Evolutionary conservation across 1,140 invertebrate species (phyloP).

Genomic region (Drosophila littoralis): DNA sequence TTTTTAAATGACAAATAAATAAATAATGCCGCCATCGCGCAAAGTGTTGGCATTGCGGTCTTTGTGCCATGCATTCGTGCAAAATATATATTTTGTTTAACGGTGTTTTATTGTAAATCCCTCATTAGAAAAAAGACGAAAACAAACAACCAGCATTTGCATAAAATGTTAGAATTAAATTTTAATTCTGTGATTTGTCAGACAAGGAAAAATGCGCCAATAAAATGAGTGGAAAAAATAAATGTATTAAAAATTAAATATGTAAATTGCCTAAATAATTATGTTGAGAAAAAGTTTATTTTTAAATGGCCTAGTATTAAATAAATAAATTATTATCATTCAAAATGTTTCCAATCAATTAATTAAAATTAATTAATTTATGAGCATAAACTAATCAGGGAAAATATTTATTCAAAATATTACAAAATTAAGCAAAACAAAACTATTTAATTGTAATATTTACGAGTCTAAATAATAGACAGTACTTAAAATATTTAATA

Average conservation of each 20-base stretch:
- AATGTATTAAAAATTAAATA: neutral
- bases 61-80: slow-evolving; percentile 22
- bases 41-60: slow-evolving; percentile 44
- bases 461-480: too few species aligned
- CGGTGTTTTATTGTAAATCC: slow-evolving; percentile 9
- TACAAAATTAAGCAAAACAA: too few species aligned
- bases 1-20: slow-evolving; percentile 43
- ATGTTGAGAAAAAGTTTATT: neutral
- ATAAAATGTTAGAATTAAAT: slow-evolving; percentile 13
- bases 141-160: slow-evolving; percentile 12
- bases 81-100: slow-evolving; percentile 32
- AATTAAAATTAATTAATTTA: slow-evolving; percentile 6
- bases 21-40: slow-evolving; percentile 32
- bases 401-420: too few species aligned
- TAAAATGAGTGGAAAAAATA: slow-evolving; percentile 1
- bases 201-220: neutral
- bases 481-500: too few species aligned
- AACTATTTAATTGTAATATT: too few species aligned
- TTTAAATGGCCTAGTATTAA: neutral
- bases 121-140: slow-evolving; percentile 7
- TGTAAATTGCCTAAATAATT: neutral
- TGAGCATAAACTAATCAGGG: neutral
- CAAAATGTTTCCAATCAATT: neutral
- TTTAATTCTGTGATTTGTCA: slow-evolving; percentile 16
- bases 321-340: neutral